Conservation (phyloP, 2,797 vertebrate species). For the Triplophysa bombifrons region DNA sequence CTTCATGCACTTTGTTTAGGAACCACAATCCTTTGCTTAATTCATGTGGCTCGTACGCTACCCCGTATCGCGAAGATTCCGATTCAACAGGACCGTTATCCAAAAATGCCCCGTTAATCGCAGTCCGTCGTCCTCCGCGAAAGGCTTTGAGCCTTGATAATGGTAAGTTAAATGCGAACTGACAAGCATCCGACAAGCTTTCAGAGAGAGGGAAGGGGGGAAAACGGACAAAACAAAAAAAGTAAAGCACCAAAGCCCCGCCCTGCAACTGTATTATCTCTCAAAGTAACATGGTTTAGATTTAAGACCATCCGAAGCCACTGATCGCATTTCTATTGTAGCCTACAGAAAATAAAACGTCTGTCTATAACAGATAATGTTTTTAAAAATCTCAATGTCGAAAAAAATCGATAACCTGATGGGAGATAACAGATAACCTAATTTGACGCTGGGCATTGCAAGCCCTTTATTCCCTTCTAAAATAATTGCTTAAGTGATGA, state of each 20-base stretch:
- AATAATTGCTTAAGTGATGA: slow-evolving; percentile 33
- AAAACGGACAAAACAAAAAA: slow-evolving; percentile 55
- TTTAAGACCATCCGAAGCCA: slow-evolving; percentile 36
- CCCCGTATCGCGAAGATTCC: slow-evolving; percentile 14
- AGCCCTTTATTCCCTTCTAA: neutral
- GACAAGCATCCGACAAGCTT: slow-evolving; percentile 55
- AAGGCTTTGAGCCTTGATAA: slow-evolving; percentile 48
- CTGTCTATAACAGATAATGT: neutral
- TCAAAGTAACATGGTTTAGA: slow-evolving; percentile 40
- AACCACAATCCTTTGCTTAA: slow-evolving; percentile 25
- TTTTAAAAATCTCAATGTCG: slow-evolving; percentile 6
- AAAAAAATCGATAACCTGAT: slow-evolving; percentile 15
- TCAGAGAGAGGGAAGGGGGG: slow-evolving; percentile 38
- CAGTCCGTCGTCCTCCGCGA: slow-evolving; percentile 28
- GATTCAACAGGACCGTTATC: slow-evolving; percentile 42
- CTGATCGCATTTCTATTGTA: slow-evolving; percentile 6
- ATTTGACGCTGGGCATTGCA: slow-evolving; percentile 19
- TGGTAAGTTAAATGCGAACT: slow-evolving; percentile 52
- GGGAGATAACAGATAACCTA: slow-evolving; percentile 26
- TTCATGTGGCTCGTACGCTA: slow-evolving; percentile 27
- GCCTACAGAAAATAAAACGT: neutral
- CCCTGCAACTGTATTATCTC: slow-evolving; percentile 51
- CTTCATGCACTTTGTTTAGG: slow-evolving; percentile 45
- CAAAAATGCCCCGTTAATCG: slow-evolving; percentile 45
- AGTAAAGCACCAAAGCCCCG: slow-evolving; percentile 56